Conservation (phyloP, 1,140 invertebrate species). For the Lepidostoma basale region DNA sequence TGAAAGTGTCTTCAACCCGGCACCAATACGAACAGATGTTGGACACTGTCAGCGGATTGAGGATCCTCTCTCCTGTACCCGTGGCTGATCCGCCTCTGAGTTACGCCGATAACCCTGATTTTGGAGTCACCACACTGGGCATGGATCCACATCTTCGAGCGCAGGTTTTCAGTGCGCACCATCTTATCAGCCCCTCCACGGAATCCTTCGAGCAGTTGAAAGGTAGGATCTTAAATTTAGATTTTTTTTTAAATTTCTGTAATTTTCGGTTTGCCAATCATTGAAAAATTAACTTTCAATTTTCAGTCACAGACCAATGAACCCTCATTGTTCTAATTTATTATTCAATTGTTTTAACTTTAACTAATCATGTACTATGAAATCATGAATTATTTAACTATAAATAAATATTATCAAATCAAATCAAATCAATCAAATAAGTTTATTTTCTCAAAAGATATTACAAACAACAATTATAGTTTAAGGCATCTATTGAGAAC, state of each 20-base stretch:
- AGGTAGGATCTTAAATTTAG: constrained; percentile 16
- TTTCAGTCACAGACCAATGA: no score
- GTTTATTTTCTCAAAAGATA: no score
- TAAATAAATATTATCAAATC: no score
- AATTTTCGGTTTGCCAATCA: not conserved
- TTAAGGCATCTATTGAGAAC: no score
- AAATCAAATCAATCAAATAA: no score
- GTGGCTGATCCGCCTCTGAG: constrained; percentile 18
- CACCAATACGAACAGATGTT: constrained; percentile 88
- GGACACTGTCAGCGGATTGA: constrained; percentile 69
- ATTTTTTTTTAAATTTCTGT: not conserved
- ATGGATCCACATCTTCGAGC: constrained; percentile 67
- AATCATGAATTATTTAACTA: no score
- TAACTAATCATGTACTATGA: no score
- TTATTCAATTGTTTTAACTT: no score
- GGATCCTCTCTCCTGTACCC: constrained; percentile 20
- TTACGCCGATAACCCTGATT: constrained; percentile 48
- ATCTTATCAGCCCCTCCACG: constrained; percentile 9
- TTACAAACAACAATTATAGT: no score
- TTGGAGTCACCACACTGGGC: constrained; percentile 60
- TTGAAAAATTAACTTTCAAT: no score
- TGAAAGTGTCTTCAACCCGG: constrained; percentile 84
- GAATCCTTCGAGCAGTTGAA: constrained; percentile 39
- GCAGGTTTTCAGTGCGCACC: constrained; percentile 50
- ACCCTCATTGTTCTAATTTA: no score